Evolutionary conservation across 2,888 invertebrate genomes (phyloP).

Genomic region (Drepana falcataria): DNA sequence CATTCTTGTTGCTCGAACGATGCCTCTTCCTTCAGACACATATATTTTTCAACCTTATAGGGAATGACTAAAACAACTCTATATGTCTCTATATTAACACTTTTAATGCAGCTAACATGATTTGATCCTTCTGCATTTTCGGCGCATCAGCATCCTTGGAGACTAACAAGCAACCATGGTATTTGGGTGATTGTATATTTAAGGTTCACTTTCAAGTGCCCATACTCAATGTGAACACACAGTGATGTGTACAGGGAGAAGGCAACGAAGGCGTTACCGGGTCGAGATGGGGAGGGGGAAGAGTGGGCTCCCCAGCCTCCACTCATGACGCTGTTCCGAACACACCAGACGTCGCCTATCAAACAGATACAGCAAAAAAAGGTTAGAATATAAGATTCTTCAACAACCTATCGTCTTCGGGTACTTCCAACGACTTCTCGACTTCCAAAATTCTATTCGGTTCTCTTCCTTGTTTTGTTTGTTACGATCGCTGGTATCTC

Average conservation of each 20-base stretch:
- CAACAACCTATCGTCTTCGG: background rate
- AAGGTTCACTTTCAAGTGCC: constrained; percentile 24
- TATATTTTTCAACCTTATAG: too few relatives aligned
- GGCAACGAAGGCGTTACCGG: constrained; percentile 45
- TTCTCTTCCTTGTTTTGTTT: too few relatives aligned
- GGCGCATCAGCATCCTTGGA: constrained; percentile 27
- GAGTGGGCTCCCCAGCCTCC: constrained; percentile 87
- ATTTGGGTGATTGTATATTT: constrained; percentile 26
- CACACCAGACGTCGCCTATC: constrained; percentile 83
- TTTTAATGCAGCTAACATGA: too few relatives aligned
- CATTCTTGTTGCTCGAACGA: too few relatives aligned
- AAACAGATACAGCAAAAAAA: constrained; percentile 84
- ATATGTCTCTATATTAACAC: too few relatives aligned
- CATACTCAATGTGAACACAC: constrained; percentile 40
- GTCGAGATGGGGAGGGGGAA: constrained; percentile 44
- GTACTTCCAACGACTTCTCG: too few relatives aligned
- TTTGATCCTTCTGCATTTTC: constrained; percentile 7
- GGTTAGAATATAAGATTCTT: constrained; percentile 30
- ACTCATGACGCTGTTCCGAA: constrained; percentile 86
- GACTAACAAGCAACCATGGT: constrained; percentile 19
- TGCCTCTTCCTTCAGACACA: too few relatives aligned
- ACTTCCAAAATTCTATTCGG: too few relatives aligned
- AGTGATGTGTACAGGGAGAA: constrained; percentile 73
- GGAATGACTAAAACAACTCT: too few relatives aligned
- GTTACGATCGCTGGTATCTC: too few relatives aligned